Evolutionary conservation across 2,797 vertebrate species (phyloP).

Genomic region (Sebastes variabilis): DNA sequence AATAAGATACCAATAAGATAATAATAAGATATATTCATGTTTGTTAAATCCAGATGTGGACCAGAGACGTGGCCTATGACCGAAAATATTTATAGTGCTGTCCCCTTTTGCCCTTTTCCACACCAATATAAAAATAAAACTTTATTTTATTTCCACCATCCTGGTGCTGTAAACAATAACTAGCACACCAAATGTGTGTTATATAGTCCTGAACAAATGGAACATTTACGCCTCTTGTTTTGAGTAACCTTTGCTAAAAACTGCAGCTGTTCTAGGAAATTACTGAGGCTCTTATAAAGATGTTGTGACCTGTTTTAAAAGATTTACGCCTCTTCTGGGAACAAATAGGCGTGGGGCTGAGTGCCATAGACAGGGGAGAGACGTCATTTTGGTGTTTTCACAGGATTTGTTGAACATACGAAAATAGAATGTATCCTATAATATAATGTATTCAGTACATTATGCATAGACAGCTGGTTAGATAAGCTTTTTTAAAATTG

Average conservation of each 20-base stretch:
- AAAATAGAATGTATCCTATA: background rate
- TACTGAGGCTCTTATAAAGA: conserved; percentile 35
- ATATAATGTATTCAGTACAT: background rate
- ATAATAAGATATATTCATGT: background rate
- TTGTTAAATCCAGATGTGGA: background rate
- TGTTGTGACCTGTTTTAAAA: conserved; percentile 17
- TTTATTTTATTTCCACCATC: background rate
- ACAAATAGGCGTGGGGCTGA: background rate
- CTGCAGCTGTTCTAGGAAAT: conserved; percentile 37
- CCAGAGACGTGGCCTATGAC: background rate
- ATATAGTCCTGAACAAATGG: background rate
- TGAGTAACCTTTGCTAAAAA: conserved; percentile 43
- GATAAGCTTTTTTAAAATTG: conserved; percentile 4
- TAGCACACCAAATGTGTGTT: background rate
- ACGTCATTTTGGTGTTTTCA: conserved; percentile 14
- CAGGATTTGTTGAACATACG: background rate
- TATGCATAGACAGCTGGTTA: background rate
- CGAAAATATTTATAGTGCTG: background rate
- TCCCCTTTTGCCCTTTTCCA: background rate
- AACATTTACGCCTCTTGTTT: background rate
- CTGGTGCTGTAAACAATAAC: background rate
- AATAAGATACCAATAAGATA: background rate
- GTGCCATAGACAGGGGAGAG: background rate
- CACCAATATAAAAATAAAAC: background rate
- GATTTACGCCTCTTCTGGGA: background rate